These are phyloP conservation scores for Crotalus tigris DNA, from an alignment of 2,113 vertebrate genomes.

Conservation along the genomic window DNA sequence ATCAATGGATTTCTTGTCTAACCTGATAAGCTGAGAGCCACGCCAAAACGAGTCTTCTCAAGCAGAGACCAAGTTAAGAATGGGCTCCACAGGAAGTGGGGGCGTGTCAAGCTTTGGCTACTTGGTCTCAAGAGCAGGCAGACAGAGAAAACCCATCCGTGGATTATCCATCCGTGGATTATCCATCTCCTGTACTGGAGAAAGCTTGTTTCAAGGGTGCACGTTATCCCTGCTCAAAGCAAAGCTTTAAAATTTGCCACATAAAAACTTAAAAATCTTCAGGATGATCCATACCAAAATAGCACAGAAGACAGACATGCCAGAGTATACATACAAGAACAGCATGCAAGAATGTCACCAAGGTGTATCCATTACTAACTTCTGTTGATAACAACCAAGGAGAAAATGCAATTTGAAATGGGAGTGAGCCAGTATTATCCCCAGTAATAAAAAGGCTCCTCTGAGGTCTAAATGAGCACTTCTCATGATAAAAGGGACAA, in stretches of 20 bases:
- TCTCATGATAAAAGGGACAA: not conserved
- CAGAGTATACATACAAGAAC: not conserved
- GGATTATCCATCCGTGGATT: no score
- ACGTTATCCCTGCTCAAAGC: not conserved
- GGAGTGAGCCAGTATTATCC: not conserved
- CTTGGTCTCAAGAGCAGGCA: no score
- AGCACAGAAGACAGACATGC: not conserved
- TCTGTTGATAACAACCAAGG: not conserved
- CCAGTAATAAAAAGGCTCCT: not conserved
- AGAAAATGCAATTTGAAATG: not conserved
- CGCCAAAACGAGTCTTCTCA: no score
- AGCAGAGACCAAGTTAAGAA: no score
- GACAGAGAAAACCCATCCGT: no score
- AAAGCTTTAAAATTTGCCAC: not conserved
- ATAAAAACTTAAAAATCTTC: not conserved
- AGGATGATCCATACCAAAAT: not conserved
- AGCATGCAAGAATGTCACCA: not conserved
- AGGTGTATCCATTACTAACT: no score
- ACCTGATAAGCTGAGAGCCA: no score
- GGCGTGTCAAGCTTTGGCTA: no score
- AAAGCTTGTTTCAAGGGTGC: not conserved
- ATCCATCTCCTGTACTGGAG: no score
- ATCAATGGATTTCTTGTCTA: no score
- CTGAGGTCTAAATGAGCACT: not conserved
- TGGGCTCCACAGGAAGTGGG: no score